A percentile compares a stretch with the other conserved stretches of the same genome.
Conservation (phyloP, 2,113 vertebrate genomes). For the sheep (Ovis aries) region ARS-UI_Ramb_v3.0 NC_056058.1:20097501-20098000, state of each 20-base stretch:
- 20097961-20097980: not conserved
- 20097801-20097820: not conserved
- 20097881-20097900: not conserved
- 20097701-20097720: not conserved
- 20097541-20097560: not conserved
- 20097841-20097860: not conserved
- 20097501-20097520: not conserved
- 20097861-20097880: not conserved
- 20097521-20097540: not conserved
- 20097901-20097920: not conserved
- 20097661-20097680: not conserved
- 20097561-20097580: not conserved
- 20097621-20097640: not conserved
- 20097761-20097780: not conserved
- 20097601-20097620: not conserved
- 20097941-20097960: not conserved
- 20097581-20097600: not conserved
- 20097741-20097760: not conserved
- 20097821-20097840: not conserved
- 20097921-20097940: not conserved
- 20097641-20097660: not conserved
- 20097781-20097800: not conserved
- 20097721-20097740: not conserved
- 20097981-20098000: slow-evolving; percentile 9
- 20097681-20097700: not conserved